Percentiles rank a stretch among this genome's conserved stretches.
These are phyloP conservation scores for Spea bombifrons DNA, from an alignment of 2,113 vertebrate species.

Conservation along the genomic window DNA sequence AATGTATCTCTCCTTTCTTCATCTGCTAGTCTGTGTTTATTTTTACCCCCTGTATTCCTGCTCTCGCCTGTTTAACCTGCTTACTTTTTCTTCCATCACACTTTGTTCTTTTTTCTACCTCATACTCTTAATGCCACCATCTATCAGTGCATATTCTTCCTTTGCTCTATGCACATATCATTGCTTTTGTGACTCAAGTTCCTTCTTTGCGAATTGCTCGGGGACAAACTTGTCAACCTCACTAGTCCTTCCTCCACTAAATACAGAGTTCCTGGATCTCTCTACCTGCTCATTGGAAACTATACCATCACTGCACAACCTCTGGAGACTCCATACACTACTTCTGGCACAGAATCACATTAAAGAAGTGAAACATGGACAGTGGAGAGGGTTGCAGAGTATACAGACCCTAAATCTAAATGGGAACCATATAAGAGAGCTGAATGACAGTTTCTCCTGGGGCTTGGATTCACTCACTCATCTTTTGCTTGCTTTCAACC, in stretches of 20 bases:
- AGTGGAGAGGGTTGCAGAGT: conserved; percentile 66
- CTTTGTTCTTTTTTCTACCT: neutral
- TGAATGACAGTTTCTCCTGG: conserved; percentile 63
- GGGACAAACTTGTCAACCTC: conserved; percentile 47
- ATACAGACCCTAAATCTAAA: conserved; percentile 73
- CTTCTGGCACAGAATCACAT: conserved; percentile 71
- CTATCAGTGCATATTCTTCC: neutral
- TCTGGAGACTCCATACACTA: conserved; percentile 65
- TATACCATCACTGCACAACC: conserved; percentile 59
- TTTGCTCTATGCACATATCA: conserved; percentile 4
- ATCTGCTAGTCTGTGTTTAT: neutral
- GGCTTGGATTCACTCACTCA: conserved; percentile 64
- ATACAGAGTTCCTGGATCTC: conserved; percentile 70
- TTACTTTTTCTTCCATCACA: neutral
- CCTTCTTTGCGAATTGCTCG: conserved; percentile 68
- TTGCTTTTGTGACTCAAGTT: conserved; percentile 63
- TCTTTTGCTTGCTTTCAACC: conserved; percentile 67
- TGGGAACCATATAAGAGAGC: conserved; percentile 62
- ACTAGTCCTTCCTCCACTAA: conserved; percentile 54
- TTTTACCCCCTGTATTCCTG: neutral
- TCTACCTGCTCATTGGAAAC: conserved; percentile 64
- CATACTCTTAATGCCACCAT: neutral
- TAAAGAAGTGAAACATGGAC: conserved; percentile 49
- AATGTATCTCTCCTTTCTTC: conserved; percentile 10
- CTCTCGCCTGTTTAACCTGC: neutral